Percentiles rank a stretch among this genome's conserved stretches.
Evolutionary conservation across 2,888 invertebrate genomes (phyloP).

Genomic region (Orgyia antiqua): DNA sequence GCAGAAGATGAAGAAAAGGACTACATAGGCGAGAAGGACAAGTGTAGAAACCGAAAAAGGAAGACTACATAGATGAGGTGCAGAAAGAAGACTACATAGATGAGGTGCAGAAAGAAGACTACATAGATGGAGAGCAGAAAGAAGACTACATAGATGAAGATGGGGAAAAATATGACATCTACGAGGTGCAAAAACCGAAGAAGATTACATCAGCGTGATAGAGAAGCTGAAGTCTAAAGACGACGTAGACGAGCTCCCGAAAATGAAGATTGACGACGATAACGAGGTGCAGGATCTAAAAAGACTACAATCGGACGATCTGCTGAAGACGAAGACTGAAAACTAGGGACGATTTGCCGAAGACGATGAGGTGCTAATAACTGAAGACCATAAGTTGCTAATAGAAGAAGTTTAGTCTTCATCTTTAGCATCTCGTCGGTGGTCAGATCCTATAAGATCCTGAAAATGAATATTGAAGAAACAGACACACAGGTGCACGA

Average conservation of each 20-base stretch:
- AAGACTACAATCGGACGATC: slow-evolving; percentile 6
- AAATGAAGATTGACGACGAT: slow-evolving; percentile 5
- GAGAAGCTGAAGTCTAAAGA: too few relatives aligned
- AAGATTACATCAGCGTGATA: too few relatives aligned
- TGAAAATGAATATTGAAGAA: not conserved
- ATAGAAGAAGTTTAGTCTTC: too few relatives aligned
- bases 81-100: too few relatives aligned
- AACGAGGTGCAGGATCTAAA: slow-evolving; percentile 5
- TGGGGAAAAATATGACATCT: slow-evolving; percentile 3
- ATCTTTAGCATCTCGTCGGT: not conserved
- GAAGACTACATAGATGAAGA: slow-evolving; percentile 4
- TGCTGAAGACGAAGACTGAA: not conserved
- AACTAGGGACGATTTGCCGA: not conserved
- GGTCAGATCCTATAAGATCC: slow-evolving; percentile 2
- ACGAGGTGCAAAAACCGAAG: slow-evolving; percentile 7
- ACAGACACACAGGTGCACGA: not conserved
- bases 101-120: slow-evolving; percentile 1
- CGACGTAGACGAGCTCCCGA: slow-evolving; percentile 5
- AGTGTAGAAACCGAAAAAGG: too few relatives aligned
- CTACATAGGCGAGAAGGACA: not conserved
- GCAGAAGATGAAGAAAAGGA: not conserved
- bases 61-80: too few relatives aligned
- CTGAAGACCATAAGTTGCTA: not conserved
- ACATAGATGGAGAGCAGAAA: slow-evolving; percentile 4
- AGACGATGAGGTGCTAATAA: too few relatives aligned